Percentiles rank a stretch among this genome's conserved stretches.
Conservation (phyloP, 2,888 invertebrate species). For the Scaptodrosophila latifasciaeformis region DNA sequence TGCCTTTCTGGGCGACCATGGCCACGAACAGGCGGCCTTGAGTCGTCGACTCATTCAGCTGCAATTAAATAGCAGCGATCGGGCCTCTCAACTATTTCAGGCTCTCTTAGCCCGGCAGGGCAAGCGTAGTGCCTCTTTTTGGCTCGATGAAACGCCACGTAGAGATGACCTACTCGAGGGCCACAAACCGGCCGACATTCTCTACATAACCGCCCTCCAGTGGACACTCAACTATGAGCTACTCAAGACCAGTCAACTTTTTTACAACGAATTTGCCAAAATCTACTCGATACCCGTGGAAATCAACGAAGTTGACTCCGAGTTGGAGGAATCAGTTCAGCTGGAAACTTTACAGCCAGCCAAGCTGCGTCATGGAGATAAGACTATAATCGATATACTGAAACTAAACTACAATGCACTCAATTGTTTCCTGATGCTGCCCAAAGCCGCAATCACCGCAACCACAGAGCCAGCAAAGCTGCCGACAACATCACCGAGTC, state of each 20-base stretch:
- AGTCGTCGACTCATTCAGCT: conserved; percentile 68
- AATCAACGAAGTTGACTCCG: conserved; percentile 39
- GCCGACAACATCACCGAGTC: conserved; percentile 13
- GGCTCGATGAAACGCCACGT: conserved; percentile 43
- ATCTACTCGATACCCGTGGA: conserved; percentile 65
- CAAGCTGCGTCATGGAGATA: conserved; percentile 58
- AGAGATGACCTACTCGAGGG: conserved; percentile 24
- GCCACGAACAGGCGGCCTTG: conserved; percentile 60
- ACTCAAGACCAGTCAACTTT: conserved; percentile 68
- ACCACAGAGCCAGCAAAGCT: too few relatives aligned
- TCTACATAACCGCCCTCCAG: conserved; percentile 69
- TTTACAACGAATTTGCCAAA: conserved; percentile 69
- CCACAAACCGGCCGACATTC: conserved; percentile 61
- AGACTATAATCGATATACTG: conserved; percentile 68
- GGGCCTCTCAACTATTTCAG: conserved; percentile 62
- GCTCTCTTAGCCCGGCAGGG: conserved; percentile 45
- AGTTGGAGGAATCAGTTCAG: neutral
- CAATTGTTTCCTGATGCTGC: conserved; percentile 68
- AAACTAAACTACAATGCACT: conserved; percentile 69
- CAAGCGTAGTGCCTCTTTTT: conserved; percentile 35
- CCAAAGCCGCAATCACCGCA: conserved; percentile 46
- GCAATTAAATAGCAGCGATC: conserved; percentile 66
- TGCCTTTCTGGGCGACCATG: conserved; percentile 69
- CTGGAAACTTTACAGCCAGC: neutral
- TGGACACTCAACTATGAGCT: conserved; percentile 74